Evolutionary conservation across 2,113 vertebrate species (phyloP).

Genomic region (Butorides virescens): DNA sequence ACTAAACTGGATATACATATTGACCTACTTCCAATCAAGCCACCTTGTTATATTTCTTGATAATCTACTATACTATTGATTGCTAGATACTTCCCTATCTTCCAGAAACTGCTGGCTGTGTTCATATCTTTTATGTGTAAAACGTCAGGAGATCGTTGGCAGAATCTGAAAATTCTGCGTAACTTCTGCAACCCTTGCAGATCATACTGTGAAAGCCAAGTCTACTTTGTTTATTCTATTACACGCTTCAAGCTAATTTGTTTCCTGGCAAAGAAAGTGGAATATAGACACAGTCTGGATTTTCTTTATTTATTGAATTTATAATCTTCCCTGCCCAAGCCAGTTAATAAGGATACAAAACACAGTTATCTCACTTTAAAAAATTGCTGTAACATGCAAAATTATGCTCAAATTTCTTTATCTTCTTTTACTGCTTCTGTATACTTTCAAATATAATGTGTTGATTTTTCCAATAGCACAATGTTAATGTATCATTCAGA

Average conservation of each 20-base stretch:
- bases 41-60: neutral
- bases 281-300: neutral
- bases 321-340: neutral
- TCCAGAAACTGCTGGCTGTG: neutral
- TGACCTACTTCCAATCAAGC: neutral
- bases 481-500: neutral
- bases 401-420: neutral
- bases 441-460: neutral
- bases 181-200: neutral
- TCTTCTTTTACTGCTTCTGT: neutral
- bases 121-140: neutral
- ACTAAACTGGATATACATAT: constrained; percentile 1
- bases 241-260: neutral
- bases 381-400: neutral
- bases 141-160: neutral
- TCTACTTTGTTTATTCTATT: neutral
- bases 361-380: neutral
- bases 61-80: neutral
- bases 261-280: neutral
- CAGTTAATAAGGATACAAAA: neutral
- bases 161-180: neutral
- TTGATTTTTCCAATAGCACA: neutral
- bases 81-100: neutral
- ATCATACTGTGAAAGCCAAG: neutral
- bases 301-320: constrained; percentile 23